A percentile compares a stretch with the other conserved stretches of the same genome.
Conservation (phyloP, 2,888 invertebrate genomes). For the Zhuqinia jingwanae region DNA sequence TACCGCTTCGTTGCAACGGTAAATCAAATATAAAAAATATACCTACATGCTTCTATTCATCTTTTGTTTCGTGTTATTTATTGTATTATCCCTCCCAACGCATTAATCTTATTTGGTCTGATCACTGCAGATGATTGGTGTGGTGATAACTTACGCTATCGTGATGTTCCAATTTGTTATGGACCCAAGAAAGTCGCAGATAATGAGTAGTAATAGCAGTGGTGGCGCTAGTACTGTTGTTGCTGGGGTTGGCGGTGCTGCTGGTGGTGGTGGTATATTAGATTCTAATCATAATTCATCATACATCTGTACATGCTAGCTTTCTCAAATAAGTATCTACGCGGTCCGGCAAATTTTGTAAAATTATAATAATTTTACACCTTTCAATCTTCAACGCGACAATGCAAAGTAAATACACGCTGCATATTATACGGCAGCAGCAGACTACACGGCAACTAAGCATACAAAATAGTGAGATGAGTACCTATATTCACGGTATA, state of each 20-base stretch:
- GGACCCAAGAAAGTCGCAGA: slow-evolving; percentile 33
- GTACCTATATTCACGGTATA: too few relatives aligned
- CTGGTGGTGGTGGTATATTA: neutral
- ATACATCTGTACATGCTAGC: slow-evolving; percentile 30
- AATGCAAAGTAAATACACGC: too few relatives aligned
- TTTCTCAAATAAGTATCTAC: too few relatives aligned
- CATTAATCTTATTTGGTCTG: too few relatives aligned
- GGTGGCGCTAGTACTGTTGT: neutral
- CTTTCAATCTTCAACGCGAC: too few relatives aligned
- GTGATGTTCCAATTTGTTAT: slow-evolving; percentile 66
- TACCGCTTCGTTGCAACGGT: slow-evolving; percentile 61
- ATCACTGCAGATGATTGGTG: slow-evolving; percentile 50
- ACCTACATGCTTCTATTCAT: neutral
- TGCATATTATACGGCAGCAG: too few relatives aligned
- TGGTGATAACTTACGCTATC: slow-evolving; percentile 56
- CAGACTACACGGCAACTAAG: neutral
- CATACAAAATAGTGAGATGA: neutral
- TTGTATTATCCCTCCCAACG: too few relatives aligned
- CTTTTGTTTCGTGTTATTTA: neutral
- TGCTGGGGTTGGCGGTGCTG: neutral
- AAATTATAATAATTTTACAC: too few relatives aligned
- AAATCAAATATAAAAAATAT: too few relatives aligned
- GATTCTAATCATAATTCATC: neutral
- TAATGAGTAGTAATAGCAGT: slow-evolving; percentile 18
- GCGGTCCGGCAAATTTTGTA: too few relatives aligned